Evolutionary conservation across 2,113 vertebrate genomes (phyloP).

Genomic region (Eolophus roseicapilla): DNA sequence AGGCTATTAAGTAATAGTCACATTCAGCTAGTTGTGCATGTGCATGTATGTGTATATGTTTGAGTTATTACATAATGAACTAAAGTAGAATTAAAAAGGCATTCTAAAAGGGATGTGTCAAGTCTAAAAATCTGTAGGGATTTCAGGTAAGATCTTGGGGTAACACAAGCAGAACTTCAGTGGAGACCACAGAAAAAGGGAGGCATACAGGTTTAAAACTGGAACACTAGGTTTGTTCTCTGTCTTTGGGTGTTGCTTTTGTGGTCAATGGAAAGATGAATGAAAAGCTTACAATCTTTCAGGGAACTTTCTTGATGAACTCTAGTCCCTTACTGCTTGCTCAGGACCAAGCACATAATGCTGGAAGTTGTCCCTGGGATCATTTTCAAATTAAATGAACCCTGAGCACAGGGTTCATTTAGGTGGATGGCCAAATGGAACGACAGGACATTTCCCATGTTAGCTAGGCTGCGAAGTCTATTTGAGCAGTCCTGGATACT

Average conservation of each 20-base stretch:
- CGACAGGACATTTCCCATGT: background rate
- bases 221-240: fast-evolving
- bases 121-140: background rate
- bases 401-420: background rate
- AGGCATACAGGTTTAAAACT: fast-evolving
- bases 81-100: background rate
- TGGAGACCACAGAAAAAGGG: background rate
- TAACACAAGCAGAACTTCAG: background rate
- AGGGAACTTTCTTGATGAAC: background rate
- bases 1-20: background rate
- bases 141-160: background rate
- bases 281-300: background rate
- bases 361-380: background rate
- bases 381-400: background rate
- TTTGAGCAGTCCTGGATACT: background rate
- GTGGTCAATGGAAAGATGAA: background rate
- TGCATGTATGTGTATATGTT: background rate
- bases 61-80: background rate
- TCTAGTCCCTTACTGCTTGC: background rate
- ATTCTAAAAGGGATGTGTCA: background rate
- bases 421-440: background rate
- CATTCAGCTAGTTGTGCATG: background rate
- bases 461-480: background rate
- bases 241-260: background rate
- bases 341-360: background rate